phyloP scores from a whole-genome alignment of 2,888 invertebrate species.

The Mylabris sibirica region DNA sequence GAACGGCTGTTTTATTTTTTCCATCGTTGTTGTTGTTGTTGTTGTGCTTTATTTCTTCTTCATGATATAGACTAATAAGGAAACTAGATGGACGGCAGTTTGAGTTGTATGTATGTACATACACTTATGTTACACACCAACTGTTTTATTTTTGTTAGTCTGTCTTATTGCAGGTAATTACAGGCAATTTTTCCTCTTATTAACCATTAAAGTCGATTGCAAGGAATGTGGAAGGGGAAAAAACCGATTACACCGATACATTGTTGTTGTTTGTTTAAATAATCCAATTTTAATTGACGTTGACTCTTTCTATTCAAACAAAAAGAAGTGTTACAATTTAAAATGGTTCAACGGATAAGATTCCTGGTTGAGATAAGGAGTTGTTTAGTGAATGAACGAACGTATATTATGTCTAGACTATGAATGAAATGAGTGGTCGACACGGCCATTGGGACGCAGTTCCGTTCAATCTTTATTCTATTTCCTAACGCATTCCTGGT shows the following conservation, averaged over 20 bases:
- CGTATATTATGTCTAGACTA: conserved; percentile 45
- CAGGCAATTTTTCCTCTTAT: neutral
- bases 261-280: neutral
- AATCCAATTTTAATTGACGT: neutral
- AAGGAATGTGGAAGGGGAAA: neutral
- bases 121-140: conserved; percentile 13
- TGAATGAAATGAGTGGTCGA: conserved; percentile 42
- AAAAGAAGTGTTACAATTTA: conserved; percentile 12
- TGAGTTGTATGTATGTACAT: no score
- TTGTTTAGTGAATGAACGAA: conserved; percentile 43
- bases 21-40: conserved; percentile 1
- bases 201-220: neutral
- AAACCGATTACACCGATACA: neutral
- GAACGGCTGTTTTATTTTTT: conserved; percentile 31
- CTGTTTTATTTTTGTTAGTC: conserved; percentile 6
- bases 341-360: conserved; percentile 28
- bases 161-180: neutral
- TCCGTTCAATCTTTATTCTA: conserved; percentile 43
- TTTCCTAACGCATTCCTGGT: conserved; percentile 24
- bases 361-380: conserved; percentile 26
- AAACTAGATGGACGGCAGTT: conserved; percentile 37
- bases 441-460: conserved; percentile 47
- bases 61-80: conserved; percentile 39
- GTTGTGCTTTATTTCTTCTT: neutral
- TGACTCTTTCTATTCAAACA: neutral